phyloP scores from a whole-genome alignment of 2,113 vertebrate species.

The Hydrolagus affinis region DNA sequence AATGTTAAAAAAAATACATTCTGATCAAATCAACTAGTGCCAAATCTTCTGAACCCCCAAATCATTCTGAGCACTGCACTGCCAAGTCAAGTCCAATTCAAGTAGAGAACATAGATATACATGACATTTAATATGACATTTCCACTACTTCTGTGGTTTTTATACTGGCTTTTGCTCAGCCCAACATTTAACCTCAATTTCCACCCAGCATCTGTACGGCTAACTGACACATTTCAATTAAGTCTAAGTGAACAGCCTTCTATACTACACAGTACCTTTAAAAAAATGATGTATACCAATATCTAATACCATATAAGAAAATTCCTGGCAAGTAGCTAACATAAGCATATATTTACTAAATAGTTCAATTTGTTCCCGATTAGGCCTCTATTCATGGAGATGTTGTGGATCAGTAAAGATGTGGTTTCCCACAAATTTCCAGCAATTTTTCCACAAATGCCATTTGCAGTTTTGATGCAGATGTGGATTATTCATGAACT shows the following conservation, averaged over 20 bases:
- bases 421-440: slow-evolving; percentile 21
- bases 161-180: not conserved
- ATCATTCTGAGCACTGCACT: not conserved
- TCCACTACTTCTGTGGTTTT: slow-evolving; percentile 23
- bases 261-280: not conserved
- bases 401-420: not conserved
- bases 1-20: no score
- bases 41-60: not conserved
- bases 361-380: slow-evolving; percentile 10
- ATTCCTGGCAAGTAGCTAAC: not conserved
- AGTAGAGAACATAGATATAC: not conserved
- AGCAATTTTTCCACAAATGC: slow-evolving; percentile 8
- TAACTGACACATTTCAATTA: slow-evolving; percentile 13
- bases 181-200: slow-evolving; percentile 20
- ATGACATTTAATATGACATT: slow-evolving; percentile 16
- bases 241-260: not conserved
- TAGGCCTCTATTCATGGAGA: not conserved
- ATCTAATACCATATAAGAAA: not conserved
- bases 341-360: slow-evolving; percentile 18
- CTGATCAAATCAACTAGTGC: not conserved
- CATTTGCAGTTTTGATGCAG: not conserved
- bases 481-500: not conserved
- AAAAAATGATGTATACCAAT: not conserved
- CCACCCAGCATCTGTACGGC: slow-evolving; percentile 1
- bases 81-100: not conserved